A percentile compares a stretch with the other conserved stretches of the same genome.
Conservation (phyloP, 2,888 invertebrate species). For the Mactromeris polynyma region DNA sequence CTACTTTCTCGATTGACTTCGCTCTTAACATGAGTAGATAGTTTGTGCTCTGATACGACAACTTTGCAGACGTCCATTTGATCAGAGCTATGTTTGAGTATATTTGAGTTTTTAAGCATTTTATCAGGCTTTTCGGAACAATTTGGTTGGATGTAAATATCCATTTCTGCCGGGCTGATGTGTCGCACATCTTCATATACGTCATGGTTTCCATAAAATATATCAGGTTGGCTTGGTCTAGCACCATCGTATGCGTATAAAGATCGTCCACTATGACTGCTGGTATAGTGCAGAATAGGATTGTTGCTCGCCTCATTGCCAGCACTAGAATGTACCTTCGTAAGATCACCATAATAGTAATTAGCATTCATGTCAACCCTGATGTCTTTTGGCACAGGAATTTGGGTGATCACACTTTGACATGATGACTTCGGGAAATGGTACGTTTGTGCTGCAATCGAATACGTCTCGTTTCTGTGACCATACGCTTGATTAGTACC, state of each 20-base stretch:
- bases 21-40: background rate
- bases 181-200: slow-evolving; percentile 1
- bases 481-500: background rate
- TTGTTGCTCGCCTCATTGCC: background rate
- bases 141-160: slow-evolving; percentile 37
- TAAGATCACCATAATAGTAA: slow-evolving; percentile 6
- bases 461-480: background rate
- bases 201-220: background rate
- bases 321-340: background rate
- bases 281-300: background rate
- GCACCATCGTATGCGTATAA: background rate
- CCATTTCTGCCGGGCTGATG: slow-evolving; percentile 23
- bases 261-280: background rate
- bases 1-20: background rate
- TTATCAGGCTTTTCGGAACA: background rate
- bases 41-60: background rate
- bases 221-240: background rate
- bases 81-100: background rate
- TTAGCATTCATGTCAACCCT: slow-evolving; percentile 25
- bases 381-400: slow-evolving; percentile 22
- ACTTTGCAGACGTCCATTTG: background rate
- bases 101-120: background rate
- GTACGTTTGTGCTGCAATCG: background rate
- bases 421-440: background rate
- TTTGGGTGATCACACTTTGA: background rate